Evolutionary conservation across 1,140 invertebrate species (phyloP).

Genomic region (Brachionus sp.): DNA sequence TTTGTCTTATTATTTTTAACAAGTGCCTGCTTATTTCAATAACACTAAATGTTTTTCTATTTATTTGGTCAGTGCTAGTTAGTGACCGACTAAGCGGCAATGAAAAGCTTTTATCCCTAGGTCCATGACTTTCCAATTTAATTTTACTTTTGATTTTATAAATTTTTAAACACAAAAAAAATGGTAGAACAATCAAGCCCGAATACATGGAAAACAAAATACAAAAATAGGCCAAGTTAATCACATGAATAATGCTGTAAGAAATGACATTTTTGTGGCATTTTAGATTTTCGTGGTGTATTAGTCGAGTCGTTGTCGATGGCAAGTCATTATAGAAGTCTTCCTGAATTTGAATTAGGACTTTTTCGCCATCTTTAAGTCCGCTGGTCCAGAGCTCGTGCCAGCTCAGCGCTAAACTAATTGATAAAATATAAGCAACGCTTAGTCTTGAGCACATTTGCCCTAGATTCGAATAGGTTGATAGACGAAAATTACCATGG

Average conservation of each 20-base stretch:
- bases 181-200: neutral
- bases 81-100: neutral
- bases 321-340: neutral
- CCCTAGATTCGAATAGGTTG: conserved; percentile 11
- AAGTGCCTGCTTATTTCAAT: neutral
- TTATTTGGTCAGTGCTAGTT: too few species aligned
- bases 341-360: neutral
- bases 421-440: neutral
- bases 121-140: neutral
- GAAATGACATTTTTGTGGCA: conserved; percentile 9
- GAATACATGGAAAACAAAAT: conserved; percentile 11
- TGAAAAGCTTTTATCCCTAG: neutral
- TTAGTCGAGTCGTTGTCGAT: neutral
- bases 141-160: neutral
- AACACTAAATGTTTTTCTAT: neutral
- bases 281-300: neutral
- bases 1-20: neutral
- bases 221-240: neutral
- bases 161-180: neutral
- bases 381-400: conserved; percentile 17
- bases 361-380: neutral
- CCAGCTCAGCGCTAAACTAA: neutral
- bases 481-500: neutral
- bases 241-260: neutral
- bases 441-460: neutral